These are phyloP conservation scores for Gobio occitaniae DNA, from an alignment of 2,797 vertebrate genomes.

Conservation along the genomic window DNA sequence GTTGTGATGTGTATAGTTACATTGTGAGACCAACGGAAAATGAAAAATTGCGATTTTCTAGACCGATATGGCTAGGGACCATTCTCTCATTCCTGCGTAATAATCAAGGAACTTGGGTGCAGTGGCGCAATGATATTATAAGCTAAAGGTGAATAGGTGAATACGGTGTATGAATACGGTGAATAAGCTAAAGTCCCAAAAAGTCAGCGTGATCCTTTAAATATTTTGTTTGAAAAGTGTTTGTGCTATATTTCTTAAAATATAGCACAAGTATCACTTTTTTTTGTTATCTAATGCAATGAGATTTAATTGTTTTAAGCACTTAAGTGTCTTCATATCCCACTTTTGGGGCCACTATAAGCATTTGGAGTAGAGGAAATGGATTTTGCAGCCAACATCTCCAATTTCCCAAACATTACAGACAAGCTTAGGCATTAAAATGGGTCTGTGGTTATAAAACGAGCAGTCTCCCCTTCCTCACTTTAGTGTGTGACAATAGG, in stretches of 20 bases:
- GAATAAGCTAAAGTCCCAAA: too few relatives aligned
- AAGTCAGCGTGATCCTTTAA: too few relatives aligned
- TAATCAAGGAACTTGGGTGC: too few relatives aligned
- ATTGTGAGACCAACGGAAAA: too few relatives aligned
- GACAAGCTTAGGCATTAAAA: not conserved
- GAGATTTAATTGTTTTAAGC: not conserved
- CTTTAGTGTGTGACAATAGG: constrained; percentile 39
- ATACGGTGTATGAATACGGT: too few relatives aligned
- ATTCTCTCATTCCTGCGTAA: too few relatives aligned
- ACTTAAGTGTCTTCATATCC: not conserved
- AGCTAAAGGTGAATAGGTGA: too few relatives aligned
- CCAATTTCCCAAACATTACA: constrained; percentile 1
- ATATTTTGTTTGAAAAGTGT: not conserved
- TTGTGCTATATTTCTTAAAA: not conserved
- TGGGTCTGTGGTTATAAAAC: not conserved
- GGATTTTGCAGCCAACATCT: not conserved
- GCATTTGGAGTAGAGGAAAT: constrained; percentile 17
- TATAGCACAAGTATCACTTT: not conserved
- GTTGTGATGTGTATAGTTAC: too few relatives aligned
- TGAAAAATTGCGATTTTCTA: too few relatives aligned
- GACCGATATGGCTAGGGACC: too few relatives aligned
- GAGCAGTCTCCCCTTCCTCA: not conserved
- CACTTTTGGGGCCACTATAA: not conserved
- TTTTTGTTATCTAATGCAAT: not conserved
- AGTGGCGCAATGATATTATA: too few relatives aligned